Base-by-base conservation (phyloP, 2,113 vertebrate species). In the Fregetta grallaria region DNA sequence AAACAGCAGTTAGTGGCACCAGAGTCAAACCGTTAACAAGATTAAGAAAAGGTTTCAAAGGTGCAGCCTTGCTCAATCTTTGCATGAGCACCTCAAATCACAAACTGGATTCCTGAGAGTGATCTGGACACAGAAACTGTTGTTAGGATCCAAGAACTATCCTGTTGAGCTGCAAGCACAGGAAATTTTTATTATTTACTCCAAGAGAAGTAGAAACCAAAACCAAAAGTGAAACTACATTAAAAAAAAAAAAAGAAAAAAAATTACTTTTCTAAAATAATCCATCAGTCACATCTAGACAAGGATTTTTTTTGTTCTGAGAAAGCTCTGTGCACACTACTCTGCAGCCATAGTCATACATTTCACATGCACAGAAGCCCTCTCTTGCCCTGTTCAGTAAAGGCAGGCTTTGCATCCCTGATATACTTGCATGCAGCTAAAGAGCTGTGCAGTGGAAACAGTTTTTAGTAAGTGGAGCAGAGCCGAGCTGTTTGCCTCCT, bases 141-240 rank as follows among this genome's bases (percentile, higher is more conserved):
- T 38, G 7, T 17, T 47, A 70, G 49, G 32, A 80, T 53, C 32
- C 23, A 76, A 68, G 32, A 91, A 67, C 12, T 40, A 8, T 42
- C 58, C 45, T 42, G 66, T 26, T 62, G 16, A 85, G 62, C 40
- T 52, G 38, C 58, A 85, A 52, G 36, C 47, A 85, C 9, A 20
- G 40, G 52, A 78, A 90, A 36, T 27, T 47, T 67, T 68, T 61
- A 70, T 72, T 75, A 53, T 62, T 52, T 68, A 44, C 30, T 65
- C 21, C 0, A 5, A 79, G 30, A 73, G n/a, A 82, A 59, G 47
- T 27, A 89, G 44, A 94, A 93, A 93, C 17, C 4, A 65, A 96
- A 97, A 95, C 55, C 50, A 91, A 87, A 96, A 95, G 53, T 58
- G 86, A 94, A 97, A 91, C 70, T 55, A 56, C 13, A n/a, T 0